A percentile compares a stretch with the other conserved stretches of the same genome.
phyloP scores from a whole-genome alignment of 2,113 vertebrate genomes.

The Columba livia region DNA sequence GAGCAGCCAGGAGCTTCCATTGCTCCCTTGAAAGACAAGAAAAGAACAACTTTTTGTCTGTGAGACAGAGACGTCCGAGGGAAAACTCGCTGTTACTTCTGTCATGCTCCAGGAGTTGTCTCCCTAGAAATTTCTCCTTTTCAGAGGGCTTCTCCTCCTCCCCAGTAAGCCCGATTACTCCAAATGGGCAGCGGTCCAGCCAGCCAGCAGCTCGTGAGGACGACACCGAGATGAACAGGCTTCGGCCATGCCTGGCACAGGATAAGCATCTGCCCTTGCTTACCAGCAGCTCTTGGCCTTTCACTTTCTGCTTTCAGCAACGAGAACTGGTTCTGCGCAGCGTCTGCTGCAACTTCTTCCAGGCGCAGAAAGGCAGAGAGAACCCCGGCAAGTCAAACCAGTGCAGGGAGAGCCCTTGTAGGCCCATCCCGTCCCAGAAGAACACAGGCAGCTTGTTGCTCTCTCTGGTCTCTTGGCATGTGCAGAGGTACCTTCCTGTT shows the following conservation, averaged over 20 bases:
- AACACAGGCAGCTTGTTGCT: neutral
- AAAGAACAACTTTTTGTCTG: neutral
- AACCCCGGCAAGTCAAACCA: neutral
- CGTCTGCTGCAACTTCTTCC: neutral
- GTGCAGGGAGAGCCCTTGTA: neutral
- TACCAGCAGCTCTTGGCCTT: constrained; percentile 24
- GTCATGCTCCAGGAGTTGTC: neutral
- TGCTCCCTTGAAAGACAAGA: neutral
- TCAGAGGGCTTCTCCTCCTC: neutral
- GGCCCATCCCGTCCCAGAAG: neutral
- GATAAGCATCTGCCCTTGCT: constrained; percentile 23
- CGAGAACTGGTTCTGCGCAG: neutral
- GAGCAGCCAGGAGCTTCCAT: neutral
- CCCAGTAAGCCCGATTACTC: neutral
- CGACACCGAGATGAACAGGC: neutral
- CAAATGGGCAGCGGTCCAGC: neutral
- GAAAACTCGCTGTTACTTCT: neutral
- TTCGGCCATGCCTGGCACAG: neutral
- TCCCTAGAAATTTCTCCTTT: neutral
- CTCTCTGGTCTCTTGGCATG: rapidly evolving
- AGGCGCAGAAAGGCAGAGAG: neutral
- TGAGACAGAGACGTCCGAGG: rapidly evolving
- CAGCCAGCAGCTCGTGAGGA: neutral
- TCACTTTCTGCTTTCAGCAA: constrained; percentile 43
- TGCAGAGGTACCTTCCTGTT: neutral